Percentiles rank a stretch among this genome's conserved stretches.
These are phyloP conservation scores for Salvelinus fontinalis DNA, from an alignment of 2,113 vertebrate species.

Conservation along the genomic window DNA sequence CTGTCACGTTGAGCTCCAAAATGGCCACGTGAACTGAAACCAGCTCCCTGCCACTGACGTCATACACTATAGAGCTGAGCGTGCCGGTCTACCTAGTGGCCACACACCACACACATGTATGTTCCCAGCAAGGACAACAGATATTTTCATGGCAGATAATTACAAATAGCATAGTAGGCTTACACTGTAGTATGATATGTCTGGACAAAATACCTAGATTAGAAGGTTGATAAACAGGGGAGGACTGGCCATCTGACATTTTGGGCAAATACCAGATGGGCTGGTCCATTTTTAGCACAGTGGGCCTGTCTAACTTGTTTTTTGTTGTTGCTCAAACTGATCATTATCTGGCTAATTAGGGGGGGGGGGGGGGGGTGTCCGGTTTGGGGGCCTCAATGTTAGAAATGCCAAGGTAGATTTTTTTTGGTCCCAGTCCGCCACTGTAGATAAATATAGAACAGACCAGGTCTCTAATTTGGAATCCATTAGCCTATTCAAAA, in stretches of 20 bases:
- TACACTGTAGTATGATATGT: not conserved
- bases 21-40: constrained; percentile 50
- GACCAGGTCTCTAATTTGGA: not conserved
- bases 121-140: constrained; percentile 17
- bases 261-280: too few relatives aligned
- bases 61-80: constrained; percentile 39
- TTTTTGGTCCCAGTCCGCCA: too few relatives aligned
- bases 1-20: constrained; percentile 76
- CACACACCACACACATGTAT: constrained; percentile 36
- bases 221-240: not conserved
- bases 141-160: constrained; percentile 13
- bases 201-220: not conserved
- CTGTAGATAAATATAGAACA: too few relatives aligned
- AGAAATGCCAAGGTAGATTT: too few relatives aligned
- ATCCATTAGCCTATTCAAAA: not conserved
- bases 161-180: constrained; percentile 22
- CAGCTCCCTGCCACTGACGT: constrained; percentile 62
- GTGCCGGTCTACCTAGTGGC: constrained; percentile 4
- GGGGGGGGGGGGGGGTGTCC: too few relatives aligned
- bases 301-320: too few relatives aligned
- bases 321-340: too few relatives aligned
- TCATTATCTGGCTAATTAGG: too few relatives aligned
- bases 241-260: too few relatives aligned
- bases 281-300: too few relatives aligned
- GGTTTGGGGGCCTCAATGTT: too few relatives aligned